Evolutionary conservation across 2,797 vertebrate species (phyloP).

Genomic region (Megalops cyprinoides): DNA sequence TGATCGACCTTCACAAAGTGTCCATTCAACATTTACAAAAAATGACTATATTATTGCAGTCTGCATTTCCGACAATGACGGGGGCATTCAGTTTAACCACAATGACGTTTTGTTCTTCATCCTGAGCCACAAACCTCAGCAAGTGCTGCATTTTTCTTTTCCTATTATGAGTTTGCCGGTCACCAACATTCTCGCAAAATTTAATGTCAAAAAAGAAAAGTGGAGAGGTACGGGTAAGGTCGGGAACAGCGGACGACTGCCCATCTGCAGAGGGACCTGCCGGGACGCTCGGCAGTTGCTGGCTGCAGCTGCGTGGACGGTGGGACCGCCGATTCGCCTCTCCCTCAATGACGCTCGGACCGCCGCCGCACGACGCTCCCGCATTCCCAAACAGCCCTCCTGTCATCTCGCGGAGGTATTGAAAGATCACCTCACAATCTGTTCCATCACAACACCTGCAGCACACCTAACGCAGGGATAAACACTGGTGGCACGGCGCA

Average conservation of each 20-base stretch:
- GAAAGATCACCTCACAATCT: constrained; percentile 62
- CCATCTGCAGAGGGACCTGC: constrained; percentile 64
- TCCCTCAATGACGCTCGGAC: constrained; percentile 51
- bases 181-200: too few relatives aligned
- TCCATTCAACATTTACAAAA: constrained; percentile 8
- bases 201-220: too few relatives aligned
- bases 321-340: constrained; percentile 48
- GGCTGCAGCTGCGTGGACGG: constrained; percentile 63
- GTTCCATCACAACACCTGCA: constrained; percentile 47
- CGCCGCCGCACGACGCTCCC: constrained; percentile 5
- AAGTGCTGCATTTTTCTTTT: too few relatives aligned
- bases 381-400: constrained; percentile 56
- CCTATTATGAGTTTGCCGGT: too few relatives aligned
- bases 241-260: constrained; percentile 57
- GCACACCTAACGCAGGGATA: not conserved
- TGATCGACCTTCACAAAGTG: too few relatives aligned
- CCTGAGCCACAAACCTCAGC: too few relatives aligned
- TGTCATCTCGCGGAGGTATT: constrained; percentile 70
- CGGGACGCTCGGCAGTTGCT: constrained; percentile 55
- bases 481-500: not conserved
- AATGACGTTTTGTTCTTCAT: too few relatives aligned
- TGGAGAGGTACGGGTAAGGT: constrained; percentile 59
- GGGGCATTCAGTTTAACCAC: too few relatives aligned
- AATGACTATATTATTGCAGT: too few relatives aligned
- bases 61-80: too few relatives aligned